Percentiles rank a stretch among this genome's conserved stretches.
Conservation (phyloP, 2,888 invertebrate species). For the Capitulum mitella region DNA sequence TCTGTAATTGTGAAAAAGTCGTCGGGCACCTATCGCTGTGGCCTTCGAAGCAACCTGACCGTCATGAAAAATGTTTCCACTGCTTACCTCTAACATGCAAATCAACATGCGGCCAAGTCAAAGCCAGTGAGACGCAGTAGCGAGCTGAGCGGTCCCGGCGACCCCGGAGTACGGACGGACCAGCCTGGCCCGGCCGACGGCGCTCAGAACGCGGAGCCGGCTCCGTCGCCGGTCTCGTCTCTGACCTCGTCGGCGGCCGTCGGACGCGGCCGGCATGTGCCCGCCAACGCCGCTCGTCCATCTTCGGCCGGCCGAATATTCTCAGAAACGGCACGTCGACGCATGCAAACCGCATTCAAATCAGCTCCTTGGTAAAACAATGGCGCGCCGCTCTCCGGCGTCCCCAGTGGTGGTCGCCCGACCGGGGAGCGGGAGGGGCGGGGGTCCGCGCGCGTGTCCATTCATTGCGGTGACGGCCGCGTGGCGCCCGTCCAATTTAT, state of each 20-base stretch:
- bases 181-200: too few species aligned
- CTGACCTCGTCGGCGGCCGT: background rate
- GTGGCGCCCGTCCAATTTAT: background rate
- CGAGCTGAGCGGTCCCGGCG: too few species aligned
- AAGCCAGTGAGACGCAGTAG: too few species aligned
- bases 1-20: too few species aligned
- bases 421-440: background rate
- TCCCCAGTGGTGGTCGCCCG: background rate
- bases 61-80: too few species aligned
- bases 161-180: too few species aligned
- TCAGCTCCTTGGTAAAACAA: background rate
- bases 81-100: too few species aligned
- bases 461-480: background rate
- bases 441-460: background rate
- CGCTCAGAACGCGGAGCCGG: too few species aligned
- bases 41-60: too few species aligned
- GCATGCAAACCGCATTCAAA: slow-evolving; percentile 10
- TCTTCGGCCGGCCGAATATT: background rate
- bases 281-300: background rate
- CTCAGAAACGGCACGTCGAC: background rate
- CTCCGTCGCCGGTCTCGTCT: too few species aligned
- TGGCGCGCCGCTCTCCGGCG: background rate
- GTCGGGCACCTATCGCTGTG: too few species aligned
- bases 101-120: too few species aligned
- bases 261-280: background rate